Percentiles rank a stretch among this genome's conserved stretches.
phyloP scores from a whole-genome alignment of 2,797 vertebrate genomes.

The Nasua narica region DNA sequence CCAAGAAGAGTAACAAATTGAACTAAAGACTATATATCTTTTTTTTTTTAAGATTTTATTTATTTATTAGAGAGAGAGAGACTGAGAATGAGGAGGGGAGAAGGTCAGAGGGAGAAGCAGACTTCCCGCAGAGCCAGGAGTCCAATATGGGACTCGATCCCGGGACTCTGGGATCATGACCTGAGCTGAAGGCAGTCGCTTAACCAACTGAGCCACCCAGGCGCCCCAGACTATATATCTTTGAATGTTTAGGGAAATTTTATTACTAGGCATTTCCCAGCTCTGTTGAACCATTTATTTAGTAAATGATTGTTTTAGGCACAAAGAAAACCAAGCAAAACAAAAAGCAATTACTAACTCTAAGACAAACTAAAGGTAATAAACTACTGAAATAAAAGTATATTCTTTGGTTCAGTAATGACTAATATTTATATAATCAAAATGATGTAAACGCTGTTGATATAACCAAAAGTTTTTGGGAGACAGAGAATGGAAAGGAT shows the following conservation, averaged over 20 bases:
- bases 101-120: too few species aligned
- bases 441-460: not conserved
- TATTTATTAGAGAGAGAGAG: too few species aligned
- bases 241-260: not conserved
- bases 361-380: not conserved
- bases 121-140: too few species aligned
- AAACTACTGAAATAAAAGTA: not conserved
- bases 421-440: not conserved
- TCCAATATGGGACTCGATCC: too few species aligned
- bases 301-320: not conserved
- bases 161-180: too few species aligned
- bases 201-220: too few species aligned
- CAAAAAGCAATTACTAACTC: not conserved
- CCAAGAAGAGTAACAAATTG: not conserved
- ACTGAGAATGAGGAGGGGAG: too few species aligned
- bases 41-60: too few species aligned
- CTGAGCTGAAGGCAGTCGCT: too few species aligned
- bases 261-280: not conserved
- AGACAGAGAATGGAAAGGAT: not conserved
- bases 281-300: not conserved
- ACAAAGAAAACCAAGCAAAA: not conserved
- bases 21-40: not conserved
- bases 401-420: not conserved
- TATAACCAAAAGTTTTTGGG: not conserved
- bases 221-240: not conserved